A percentile compares a stretch with the other conserved stretches of the same genome.
Conservation (phyloP, 2,113 vertebrate genomes). For the Rafetus swinhoei region DNA sequence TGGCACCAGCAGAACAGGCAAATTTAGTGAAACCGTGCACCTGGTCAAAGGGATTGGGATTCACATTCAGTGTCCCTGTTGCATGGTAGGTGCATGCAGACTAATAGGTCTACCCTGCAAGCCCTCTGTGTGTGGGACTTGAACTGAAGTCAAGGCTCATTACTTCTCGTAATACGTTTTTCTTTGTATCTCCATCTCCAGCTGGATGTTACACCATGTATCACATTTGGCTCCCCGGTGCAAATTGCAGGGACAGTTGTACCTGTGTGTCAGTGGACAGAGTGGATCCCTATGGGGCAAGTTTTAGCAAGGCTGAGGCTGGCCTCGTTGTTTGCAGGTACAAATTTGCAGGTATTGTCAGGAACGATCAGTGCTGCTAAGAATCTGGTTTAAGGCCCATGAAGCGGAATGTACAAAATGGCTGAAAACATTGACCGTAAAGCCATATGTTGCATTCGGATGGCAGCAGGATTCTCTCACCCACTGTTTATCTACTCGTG, state of each 20-base stretch:
- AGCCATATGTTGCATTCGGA: not conserved
- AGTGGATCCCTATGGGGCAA: not conserved
- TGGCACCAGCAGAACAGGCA: not conserved
- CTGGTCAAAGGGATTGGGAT: not conserved
- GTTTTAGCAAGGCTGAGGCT: not conserved
- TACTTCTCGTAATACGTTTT: not conserved
- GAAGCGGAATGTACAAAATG: not conserved
- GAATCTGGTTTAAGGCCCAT: not conserved
- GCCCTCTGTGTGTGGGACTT: not conserved
- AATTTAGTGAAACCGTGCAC: not conserved
- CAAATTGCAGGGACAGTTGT: not conserved
- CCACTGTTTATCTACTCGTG: not conserved
- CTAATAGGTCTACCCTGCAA: not conserved
- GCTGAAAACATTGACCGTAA: not conserved
- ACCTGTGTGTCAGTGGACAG: not conserved
- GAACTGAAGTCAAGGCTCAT: not conserved
- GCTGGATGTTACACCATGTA: not conserved
- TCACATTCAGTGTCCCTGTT: not conserved
- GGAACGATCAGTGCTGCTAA: not conserved
- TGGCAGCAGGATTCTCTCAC: not conserved
- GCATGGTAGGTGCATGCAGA: not conserved
- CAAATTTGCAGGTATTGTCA: no score
- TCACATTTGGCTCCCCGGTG: not conserved
- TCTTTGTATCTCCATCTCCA: not conserved
- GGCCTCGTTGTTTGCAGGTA: not conserved